Evolutionary conservation across 1,140 invertebrate species (phyloP), one percentile per base, ranked within the genome.

Genomic region (Argopecten irradians): DNA sequence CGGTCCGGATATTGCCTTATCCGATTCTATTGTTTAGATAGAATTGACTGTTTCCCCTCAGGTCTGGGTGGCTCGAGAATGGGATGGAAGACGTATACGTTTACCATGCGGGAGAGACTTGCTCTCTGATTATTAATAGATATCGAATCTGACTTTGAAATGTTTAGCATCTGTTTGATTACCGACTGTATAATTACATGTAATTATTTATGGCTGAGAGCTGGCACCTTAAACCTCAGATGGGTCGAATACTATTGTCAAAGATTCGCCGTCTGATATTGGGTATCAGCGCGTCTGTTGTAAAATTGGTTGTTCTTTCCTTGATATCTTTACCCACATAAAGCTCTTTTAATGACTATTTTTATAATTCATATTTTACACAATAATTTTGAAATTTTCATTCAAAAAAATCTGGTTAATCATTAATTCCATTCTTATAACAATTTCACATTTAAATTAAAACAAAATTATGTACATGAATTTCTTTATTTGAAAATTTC

Each of bases 191-290:
- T 71, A 71, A 71, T 71, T 71, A 71, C 55, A 71, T 71, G 55
- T 71, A 71, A 71, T 71, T 71, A 71, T 71, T 71, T 71, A 71
- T 71, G 55, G 55, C 55, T 71, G 55, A 71, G 55, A 71, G 55
- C 55, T 71, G 55, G 55, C 55, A 71, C 55, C 22, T 71, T 28
- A 71, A 71, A 71, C 55, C 55, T 71, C 55, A 71, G 55, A 71
- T 19, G 55, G n/a, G 22, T 28, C 55, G 8, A 1, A 28, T n/a
- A 28, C 22, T 28, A 5, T 28, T 71, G 55, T 71, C n/a, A n/a
- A 28, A n/a, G 55, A 71, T 71, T 71, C 55, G n/a, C 55, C 28
- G 0, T 28, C 22, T 11, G 55, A 71, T 71, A 71, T 71, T 71
- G 22, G 8, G 55, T 71, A 71, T 28, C 55, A 71, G 7, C 22